Evolutionary conservation across 2,888 invertebrate genomes (phyloP).

Genomic region (Drosophila borborema): DNA sequence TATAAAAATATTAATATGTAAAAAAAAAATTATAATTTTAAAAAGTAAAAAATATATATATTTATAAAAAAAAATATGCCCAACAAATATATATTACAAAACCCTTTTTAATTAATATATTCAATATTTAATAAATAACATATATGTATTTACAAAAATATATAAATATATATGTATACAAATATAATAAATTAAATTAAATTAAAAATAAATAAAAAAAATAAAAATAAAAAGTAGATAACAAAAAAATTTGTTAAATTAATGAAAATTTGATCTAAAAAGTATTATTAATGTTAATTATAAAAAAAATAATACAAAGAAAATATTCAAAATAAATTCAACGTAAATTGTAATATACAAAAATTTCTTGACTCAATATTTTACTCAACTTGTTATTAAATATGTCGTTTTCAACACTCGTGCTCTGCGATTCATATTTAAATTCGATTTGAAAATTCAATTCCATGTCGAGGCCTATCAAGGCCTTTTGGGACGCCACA

Average conservation of each 20-base stretch:
- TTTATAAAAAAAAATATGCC: too few relatives aligned
- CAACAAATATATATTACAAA: not conserved
- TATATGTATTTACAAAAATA: too few relatives aligned
- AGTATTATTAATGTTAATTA: not conserved
- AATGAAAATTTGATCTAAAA: not conserved
- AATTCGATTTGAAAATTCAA: not conserved
- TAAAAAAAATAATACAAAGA: not conserved
- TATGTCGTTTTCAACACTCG: not conserved
- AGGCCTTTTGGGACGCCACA: slow-evolving; percentile 1
- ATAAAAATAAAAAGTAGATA: too few relatives aligned
- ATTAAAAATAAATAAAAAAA: too few relatives aligned
- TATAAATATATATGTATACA: too few relatives aligned
- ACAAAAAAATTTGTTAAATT: not conserved
- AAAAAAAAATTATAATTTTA: not conserved
- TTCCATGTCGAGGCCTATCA: not conserved
- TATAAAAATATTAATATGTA: not conserved
- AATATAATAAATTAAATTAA: too few relatives aligned
- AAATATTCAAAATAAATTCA: not conserved
- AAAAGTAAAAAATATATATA: not conserved
- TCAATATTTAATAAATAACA: too few relatives aligned
- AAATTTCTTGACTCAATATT: not conserved
- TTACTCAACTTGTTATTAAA: not conserved
- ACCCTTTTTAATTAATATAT: too few relatives aligned
- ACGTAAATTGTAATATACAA: not conserved
- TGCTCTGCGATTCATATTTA: not conserved